Evolutionary conservation across 2,888 invertebrate species (phyloP).

Genomic region (Dicycla oo): DNA sequence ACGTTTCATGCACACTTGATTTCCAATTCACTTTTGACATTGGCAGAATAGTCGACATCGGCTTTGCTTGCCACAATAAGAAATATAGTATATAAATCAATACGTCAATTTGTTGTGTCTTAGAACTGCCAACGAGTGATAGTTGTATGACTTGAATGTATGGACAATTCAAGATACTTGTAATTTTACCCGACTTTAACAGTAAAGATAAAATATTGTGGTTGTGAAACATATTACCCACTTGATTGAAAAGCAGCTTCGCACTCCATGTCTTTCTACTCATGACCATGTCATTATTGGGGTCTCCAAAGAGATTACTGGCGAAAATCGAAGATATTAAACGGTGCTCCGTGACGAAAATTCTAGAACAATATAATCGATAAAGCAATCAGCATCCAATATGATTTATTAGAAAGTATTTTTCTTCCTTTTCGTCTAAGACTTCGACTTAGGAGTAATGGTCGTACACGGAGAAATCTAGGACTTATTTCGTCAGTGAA

Average conservation of each 20-base stretch:
- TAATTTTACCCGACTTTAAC: no score
- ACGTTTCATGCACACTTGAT: no score
- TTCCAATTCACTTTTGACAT: no score
- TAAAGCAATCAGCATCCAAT: constrained; percentile 50
- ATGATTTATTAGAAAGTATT: constrained; percentile 52
- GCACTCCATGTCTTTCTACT: constrained; percentile 14
- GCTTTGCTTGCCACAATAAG: no score
- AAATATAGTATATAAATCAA: no score
- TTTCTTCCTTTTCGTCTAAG: constrained; percentile 14
- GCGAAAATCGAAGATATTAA: constrained; percentile 44
- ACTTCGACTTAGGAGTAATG: background rate
- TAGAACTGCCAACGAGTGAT: no score
- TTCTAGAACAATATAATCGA: constrained; percentile 54
- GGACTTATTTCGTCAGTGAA: background rate
- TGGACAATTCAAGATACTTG: no score
- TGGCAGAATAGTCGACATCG: no score
- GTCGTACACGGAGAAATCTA: background rate
- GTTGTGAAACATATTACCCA: background rate
- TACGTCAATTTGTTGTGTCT: no score
- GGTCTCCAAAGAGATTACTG: constrained; percentile 28
- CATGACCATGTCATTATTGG: constrained; percentile 11
- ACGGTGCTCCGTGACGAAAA: constrained; percentile 50
- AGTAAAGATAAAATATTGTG: background rate
- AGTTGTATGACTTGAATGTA: no score
- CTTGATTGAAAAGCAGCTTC: background rate